Evolutionary conservation across 2,797 vertebrate genomes (phyloP).

Genomic region (Epinephelus malabaricus): DNA sequence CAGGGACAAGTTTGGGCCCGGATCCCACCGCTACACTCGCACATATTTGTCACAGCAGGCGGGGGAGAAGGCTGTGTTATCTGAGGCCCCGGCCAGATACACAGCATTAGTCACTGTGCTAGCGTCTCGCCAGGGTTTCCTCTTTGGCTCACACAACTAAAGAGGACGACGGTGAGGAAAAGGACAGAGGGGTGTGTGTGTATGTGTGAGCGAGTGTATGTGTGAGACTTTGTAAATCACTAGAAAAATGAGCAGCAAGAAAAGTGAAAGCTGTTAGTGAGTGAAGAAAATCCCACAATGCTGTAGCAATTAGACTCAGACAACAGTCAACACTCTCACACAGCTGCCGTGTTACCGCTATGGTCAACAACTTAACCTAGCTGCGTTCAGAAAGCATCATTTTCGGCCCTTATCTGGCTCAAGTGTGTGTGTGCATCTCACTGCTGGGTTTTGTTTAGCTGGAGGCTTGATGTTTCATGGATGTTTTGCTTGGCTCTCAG

Average conservation of each 20-base stretch:
- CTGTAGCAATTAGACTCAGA: conserved; percentile 62
- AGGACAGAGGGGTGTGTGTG: conserved; percentile 52
- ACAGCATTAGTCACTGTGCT: conserved; percentile 87
- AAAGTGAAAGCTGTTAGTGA: conserved; percentile 34
- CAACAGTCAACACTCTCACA: conserved; percentile 51
- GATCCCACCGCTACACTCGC: conserved; percentile 67
- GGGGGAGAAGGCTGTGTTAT: conserved; percentile 84
- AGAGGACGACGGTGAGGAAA: conserved; percentile 75
- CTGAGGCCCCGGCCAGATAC: conserved; percentile 88
- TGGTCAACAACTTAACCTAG: conserved; percentile 66
- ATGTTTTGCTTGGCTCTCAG: conserved; percentile 83
- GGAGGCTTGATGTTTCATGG: conserved; percentile 81
- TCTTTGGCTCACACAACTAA: conserved; percentile 82
- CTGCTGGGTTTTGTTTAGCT: conserved; percentile 81
- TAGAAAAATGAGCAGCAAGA: conserved; percentile 46
- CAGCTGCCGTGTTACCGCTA: conserved; percentile 56
- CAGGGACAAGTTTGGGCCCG: conserved; percentile 82
- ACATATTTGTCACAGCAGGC: conserved; percentile 94
- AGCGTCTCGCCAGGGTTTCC: conserved; percentile 89
- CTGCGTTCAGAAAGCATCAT: conserved; percentile 58
- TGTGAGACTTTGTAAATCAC: conserved; percentile 50
- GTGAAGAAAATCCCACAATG: conserved; percentile 52
- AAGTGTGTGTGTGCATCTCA: conserved; percentile 64
- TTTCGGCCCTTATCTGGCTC: conserved; percentile 74
- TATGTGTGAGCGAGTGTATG: conserved; percentile 34